Percentiles rank a stretch among this genome's conserved stretches.
Conservation (phyloP, 1,140 invertebrate genomes). For the Carposina sasakii region DNA sequence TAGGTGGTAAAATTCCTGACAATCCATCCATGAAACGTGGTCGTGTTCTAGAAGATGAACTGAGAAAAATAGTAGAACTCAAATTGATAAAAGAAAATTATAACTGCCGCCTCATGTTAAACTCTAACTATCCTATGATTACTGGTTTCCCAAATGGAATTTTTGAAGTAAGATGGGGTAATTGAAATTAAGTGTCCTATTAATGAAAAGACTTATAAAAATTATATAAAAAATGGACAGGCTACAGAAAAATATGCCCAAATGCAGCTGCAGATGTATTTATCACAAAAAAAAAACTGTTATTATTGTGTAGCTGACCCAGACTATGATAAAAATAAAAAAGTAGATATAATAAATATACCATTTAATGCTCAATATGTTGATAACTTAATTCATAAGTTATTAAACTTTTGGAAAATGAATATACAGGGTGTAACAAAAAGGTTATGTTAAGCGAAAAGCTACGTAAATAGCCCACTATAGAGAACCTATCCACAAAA, state of each 20-base stretch:
- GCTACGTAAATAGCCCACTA: no score
- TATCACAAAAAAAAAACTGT: conserved; percentile 17
- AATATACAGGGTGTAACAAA: no score
- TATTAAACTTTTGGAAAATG: conserved; percentile 18
- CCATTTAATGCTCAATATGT: conserved; percentile 10
- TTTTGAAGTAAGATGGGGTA: conserved; percentile 23
- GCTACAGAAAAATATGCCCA: conserved; percentile 26
- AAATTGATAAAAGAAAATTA: conserved; percentile 21
- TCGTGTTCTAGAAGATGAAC: conserved; percentile 33
- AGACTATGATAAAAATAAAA: conserved; percentile 13
- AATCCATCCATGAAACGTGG: conserved; percentile 38
- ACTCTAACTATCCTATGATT: conserved; percentile 19
- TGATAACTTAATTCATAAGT: not conserved
- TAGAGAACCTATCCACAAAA: no score
- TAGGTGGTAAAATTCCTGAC: conserved; percentile 36
- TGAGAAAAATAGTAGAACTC: conserved; percentile 17
- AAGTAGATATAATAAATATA: conserved; percentile 9
- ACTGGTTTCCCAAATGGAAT: conserved; percentile 45
- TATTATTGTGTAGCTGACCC: conserved; percentile 19
- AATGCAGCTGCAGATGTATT: conserved; percentile 25
- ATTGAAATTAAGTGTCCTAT: conserved; percentile 26
- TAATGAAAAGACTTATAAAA: conserved; percentile 20
- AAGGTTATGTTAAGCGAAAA: no score
- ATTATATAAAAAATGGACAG: conserved; percentile 28
- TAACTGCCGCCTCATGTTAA: conserved; percentile 17